Conservation (phyloP, 2,797 vertebrate species). For the Prunella strophiata region DNA sequence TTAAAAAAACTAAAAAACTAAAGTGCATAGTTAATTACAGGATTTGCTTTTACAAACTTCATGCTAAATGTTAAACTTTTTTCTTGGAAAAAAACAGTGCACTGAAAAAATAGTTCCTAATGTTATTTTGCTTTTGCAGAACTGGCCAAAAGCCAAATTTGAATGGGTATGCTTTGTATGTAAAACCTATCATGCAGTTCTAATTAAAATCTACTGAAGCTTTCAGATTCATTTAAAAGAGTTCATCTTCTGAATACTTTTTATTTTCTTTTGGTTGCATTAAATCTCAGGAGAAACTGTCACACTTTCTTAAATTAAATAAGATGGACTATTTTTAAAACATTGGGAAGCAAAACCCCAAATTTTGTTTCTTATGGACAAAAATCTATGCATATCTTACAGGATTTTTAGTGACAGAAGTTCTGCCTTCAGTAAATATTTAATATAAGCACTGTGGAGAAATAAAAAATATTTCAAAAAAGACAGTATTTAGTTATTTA, state of each 20-base stretch:
- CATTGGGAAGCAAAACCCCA: background rate
- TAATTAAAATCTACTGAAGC: constrained; percentile 71
- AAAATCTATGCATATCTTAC: background rate
- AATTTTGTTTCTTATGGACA: background rate
- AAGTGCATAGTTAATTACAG: background rate
- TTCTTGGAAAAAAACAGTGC: background rate
- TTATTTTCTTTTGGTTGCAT: background rate
- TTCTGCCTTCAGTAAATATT: background rate
- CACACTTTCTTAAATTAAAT: background rate
- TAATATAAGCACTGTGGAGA: background rate
- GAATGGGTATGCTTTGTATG: background rate
- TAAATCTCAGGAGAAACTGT: background rate
- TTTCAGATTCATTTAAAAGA: constrained; percentile 51
- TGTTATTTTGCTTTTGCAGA: constrained; percentile 14
- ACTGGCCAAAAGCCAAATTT: constrained; percentile 43
- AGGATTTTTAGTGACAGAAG: background rate
- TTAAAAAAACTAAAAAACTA: background rate
- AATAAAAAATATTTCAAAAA: background rate
- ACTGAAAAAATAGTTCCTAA: background rate
- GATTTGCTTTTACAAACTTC: background rate
- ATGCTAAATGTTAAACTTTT: background rate
- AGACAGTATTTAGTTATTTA: background rate
- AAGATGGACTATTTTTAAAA: background rate
- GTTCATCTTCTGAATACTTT: constrained; percentile 21
- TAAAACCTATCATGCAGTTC: constrained; percentile 51